phyloP scores from a whole-genome alignment of 2,113 vertebrate genomes.

The Elachura formosa region DNA sequence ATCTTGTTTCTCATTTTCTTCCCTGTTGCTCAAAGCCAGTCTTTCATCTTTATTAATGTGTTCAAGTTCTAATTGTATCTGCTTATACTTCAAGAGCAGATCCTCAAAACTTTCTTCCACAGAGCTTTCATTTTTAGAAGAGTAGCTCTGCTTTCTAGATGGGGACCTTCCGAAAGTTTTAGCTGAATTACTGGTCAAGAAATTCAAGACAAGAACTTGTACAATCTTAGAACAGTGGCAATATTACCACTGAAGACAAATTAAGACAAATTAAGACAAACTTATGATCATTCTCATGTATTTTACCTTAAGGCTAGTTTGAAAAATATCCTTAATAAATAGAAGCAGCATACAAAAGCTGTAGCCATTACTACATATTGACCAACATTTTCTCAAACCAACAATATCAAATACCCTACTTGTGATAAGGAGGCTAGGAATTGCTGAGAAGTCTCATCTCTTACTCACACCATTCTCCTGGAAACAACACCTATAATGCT shows the following conservation, averaged over 20 bases:
- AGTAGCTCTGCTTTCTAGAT: slow-evolving; percentile 75
- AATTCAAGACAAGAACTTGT: slow-evolving; percentile 38
- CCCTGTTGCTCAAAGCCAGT: slow-evolving; percentile 79
- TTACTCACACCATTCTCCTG: not conserved
- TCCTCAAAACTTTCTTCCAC: slow-evolving; percentile 95
- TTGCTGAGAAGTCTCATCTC: not conserved
- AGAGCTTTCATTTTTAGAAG: slow-evolving; percentile 77
- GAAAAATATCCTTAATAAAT: not conserved
- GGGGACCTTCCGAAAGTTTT: slow-evolving; percentile 78
- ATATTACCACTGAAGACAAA: not conserved
- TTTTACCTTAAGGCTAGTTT: not conserved
- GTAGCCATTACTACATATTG: not conserved
- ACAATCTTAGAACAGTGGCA: not conserved
- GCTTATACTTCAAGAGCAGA: slow-evolving; percentile 91
- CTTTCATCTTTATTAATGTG: slow-evolving; percentile 94
- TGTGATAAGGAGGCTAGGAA: not conserved
- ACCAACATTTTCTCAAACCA: not conserved
- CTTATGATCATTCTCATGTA: not conserved
- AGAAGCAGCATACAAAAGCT: not conserved
- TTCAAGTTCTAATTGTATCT: slow-evolving; percentile 95
- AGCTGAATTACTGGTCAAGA: slow-evolving; percentile 80
- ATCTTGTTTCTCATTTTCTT: slow-evolving; percentile 57
- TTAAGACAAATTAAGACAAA: not conserved
- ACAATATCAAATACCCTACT: not conserved
- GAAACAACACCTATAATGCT: not conserved